Conservation (phyloP, 92 coral and sea anemone genomes). For the Epizoanthus rinbou region DNA sequence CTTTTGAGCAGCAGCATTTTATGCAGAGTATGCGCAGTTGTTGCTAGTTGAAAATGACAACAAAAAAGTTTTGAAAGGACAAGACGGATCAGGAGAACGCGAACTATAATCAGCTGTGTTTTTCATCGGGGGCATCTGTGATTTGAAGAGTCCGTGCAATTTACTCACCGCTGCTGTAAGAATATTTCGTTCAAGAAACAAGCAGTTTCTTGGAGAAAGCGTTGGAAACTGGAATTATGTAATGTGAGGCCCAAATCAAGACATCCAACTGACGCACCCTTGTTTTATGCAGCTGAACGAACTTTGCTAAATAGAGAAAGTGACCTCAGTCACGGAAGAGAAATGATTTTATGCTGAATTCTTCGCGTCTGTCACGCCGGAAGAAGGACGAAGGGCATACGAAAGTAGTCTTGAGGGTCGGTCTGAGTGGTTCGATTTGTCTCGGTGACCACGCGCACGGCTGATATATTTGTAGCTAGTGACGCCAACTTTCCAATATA, state of each 20-base stretch:
- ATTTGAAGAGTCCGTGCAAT: constrained; percentile 7
- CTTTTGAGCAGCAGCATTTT: background rate
- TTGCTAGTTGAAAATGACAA: constrained; percentile 2
- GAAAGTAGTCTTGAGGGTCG: background rate
- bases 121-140: background rate
- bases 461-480: background rate
- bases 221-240: background rate
- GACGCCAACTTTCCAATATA: background rate
- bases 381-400: constrained; percentile 1
- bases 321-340: constrained; percentile 1
- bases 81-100: background rate
- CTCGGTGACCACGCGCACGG: background rate
- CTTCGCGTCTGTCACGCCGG: constrained; percentile 18
- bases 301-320: constrained; percentile 3
- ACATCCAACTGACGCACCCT: constrained; percentile 23
- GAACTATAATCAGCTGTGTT: constrained; percentile 37
- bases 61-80: background rate
- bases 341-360: background rate
- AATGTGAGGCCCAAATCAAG: background rate
- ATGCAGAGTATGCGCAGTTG: constrained; percentile 7
- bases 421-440: too few relatives aligned
- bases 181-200: background rate
- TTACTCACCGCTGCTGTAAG: background rate
- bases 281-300: background rate
- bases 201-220: background rate